Percentiles rank a stretch among this genome's conserved stretches.
Conservation (phyloP, 2,113 vertebrate species). For the Rhodinocichla rosea region DNA sequence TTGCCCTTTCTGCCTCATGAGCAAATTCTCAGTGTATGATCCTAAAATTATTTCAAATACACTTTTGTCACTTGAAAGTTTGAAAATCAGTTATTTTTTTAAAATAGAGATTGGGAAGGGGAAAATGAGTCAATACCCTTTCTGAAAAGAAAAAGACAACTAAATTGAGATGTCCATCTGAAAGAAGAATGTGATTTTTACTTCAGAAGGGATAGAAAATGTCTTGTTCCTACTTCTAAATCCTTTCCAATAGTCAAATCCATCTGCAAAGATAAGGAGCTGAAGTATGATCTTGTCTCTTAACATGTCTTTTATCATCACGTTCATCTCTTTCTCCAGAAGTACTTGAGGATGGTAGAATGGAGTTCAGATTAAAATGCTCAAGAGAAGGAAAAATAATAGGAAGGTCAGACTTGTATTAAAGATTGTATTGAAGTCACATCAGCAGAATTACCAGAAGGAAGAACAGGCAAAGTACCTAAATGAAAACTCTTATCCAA, state of each 20-base stretch:
- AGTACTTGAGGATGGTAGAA: not conserved
- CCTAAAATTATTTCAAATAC: not conserved
- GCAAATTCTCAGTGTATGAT: not conserved
- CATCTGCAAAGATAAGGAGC: not conserved
- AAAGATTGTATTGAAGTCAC: not conserved
- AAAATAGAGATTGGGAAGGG: not conserved
- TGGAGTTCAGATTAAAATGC: not conserved
- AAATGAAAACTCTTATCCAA: not conserved
- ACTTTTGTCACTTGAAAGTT: not conserved
- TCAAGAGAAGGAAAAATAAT: not conserved
- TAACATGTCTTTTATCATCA: not conserved
- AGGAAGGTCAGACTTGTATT: not conserved
- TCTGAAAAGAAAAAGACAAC: not conserved
- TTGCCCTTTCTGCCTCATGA: not conserved
- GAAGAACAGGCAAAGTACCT: not conserved
- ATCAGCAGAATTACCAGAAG: not conserved
- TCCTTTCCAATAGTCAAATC: not conserved
- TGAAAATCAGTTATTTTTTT: not conserved
- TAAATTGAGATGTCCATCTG: not conserved
- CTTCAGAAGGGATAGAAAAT: not conserved
- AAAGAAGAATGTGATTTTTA: not conserved
- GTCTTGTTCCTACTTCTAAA: not conserved
- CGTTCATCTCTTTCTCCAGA: not conserved
- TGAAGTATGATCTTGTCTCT: not conserved
- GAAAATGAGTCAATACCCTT: not conserved